phyloP scores from a whole-genome alignment of 37 sponge, comb jelly and placozoan genomes.

The Amphimedon queenslandica region DNA sequence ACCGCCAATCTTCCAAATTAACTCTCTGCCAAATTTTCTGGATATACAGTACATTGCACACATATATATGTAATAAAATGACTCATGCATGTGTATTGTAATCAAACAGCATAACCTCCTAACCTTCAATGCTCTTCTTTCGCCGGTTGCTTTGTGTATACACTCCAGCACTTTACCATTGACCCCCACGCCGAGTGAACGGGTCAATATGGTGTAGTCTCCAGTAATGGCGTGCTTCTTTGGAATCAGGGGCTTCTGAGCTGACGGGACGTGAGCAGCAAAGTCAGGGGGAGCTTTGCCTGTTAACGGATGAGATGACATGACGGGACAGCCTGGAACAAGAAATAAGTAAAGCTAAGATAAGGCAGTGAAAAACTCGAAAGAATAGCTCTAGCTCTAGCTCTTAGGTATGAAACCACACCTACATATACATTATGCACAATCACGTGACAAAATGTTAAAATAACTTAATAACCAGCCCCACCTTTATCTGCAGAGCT shows the following conservation, averaged over 20 bases:
- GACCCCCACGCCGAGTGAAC: constrained; percentile 87
- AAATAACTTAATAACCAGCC: no score
- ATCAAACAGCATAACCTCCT: neutral
- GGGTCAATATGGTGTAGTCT: constrained; percentile 80
- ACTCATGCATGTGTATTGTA: neutral
- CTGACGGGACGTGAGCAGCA: constrained; percentile 4
- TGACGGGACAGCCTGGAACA: no score
- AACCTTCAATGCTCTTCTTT: constrained; percentile 87
- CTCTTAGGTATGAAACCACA: no score
- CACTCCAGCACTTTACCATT: constrained; percentile 96
- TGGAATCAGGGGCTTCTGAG: constrained; percentile 39
- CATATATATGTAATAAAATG: neutral
- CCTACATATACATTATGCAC: no score
- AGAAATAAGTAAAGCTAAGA: no score
- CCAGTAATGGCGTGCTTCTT: constrained; percentile 82
- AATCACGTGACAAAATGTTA: no score
- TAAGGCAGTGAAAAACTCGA: no score
- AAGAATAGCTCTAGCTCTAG: no score
- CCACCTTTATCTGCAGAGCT: no score
- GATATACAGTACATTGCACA: no score
- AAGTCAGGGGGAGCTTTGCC: constrained; percentile 26
- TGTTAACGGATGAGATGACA: neutral
- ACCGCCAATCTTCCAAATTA: no score
- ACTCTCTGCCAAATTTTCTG: no score
- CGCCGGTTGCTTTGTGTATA: constrained; percentile 57